Base-by-base conservation (phyloP, 2,113 vertebrate genomes). In the Dissostichus mawsoni region DNA sequence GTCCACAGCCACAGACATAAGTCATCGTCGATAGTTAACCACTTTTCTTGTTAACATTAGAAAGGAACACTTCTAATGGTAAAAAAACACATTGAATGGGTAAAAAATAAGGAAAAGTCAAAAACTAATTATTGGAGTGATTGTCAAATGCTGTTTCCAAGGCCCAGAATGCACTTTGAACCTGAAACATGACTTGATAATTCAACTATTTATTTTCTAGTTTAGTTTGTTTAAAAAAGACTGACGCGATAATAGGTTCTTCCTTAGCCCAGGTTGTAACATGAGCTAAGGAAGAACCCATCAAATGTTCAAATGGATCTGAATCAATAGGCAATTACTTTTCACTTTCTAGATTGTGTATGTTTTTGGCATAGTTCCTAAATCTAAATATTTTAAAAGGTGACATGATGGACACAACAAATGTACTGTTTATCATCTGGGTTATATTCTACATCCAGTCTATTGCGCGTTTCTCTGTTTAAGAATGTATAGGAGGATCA, bases 1-100 rank as follows among this genome's bases (percentile, higher is more conserved):
- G 8, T 41, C 36, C 36, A 41, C 36, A 36, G 36, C 36, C 36
- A 36, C 36, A 41, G 36, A 41, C 36, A 44, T 11, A 17, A 58
- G 29, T 25, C 74, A 76, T 36, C 12, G 58, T 58, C 44, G 45
- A 59, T 44, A 44, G 20, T 61, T 59, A 52, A 69, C 48, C 48
- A 16, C 57, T n/a, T 67, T 59, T 8, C 62, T 50, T 58, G 44
- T 67, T 45, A 67, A 47, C 9, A 41, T 51, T 51, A 13, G 25
- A 20, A 20, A 20, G 20, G 20, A 20, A 51, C 45, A 25, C 41
- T 58, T 68, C 45, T 18, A 23, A 12, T 41, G 25, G 41, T 44
- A 59, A 12, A 67, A 59, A 51, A 1, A 41, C 11, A 70, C 36
- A 41, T 41, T 41, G 6, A 41, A 6, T 41, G 36, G 36, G 36